These are phyloP conservation scores for Apis florea DNA, from an alignment of 1,140 invertebrate species.

Conservation along the genomic window DNA sequence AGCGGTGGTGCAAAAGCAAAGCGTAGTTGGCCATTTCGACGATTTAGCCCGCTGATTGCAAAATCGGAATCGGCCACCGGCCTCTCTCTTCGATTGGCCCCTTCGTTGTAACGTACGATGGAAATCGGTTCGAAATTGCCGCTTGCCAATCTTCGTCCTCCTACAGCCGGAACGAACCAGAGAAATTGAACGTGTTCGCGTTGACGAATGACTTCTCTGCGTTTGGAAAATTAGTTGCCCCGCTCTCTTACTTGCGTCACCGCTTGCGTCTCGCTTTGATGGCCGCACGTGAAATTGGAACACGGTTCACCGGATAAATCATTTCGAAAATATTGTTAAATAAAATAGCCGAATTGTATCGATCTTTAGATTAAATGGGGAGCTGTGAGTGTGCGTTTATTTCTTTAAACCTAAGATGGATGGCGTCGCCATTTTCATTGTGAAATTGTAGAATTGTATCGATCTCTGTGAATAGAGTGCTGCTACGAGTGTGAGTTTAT, in stretches of 20 bases:
- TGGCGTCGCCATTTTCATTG: too few relatives aligned
- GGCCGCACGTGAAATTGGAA: constrained; percentile 11
- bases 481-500: too few relatives aligned
- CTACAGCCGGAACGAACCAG: constrained; percentile 32
- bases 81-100: constrained; percentile 59
- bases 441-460: too few relatives aligned
- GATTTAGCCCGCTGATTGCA: constrained; percentile 58
- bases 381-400: too few relatives aligned
- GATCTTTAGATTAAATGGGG: too few relatives aligned
- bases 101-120: constrained; percentile 65
- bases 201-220: constrained; percentile 50
- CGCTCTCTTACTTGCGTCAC: constrained; percentile 29
- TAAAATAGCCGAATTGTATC: background rate
- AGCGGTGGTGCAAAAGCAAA: constrained; percentile 16
- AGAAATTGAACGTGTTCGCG: constrained; percentile 42
- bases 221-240: constrained; percentile 57
- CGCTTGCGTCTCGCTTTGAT: constrained; percentile 39
- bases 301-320: background rate
- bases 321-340: background rate
- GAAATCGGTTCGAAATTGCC: constrained; percentile 63
- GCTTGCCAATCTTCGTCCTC: constrained; percentile 63
- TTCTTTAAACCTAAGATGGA: too few relatives aligned
- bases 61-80: constrained; percentile 52
- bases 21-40: constrained; percentile 27
- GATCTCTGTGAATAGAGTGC: too few relatives aligned